Percentiles rank a stretch among this genome's conserved stretches.
These are phyloP conservation scores for Puma concolor DNA, from an alignment of 2,113 vertebrate genomes.

Conservation along the genomic window DNA sequence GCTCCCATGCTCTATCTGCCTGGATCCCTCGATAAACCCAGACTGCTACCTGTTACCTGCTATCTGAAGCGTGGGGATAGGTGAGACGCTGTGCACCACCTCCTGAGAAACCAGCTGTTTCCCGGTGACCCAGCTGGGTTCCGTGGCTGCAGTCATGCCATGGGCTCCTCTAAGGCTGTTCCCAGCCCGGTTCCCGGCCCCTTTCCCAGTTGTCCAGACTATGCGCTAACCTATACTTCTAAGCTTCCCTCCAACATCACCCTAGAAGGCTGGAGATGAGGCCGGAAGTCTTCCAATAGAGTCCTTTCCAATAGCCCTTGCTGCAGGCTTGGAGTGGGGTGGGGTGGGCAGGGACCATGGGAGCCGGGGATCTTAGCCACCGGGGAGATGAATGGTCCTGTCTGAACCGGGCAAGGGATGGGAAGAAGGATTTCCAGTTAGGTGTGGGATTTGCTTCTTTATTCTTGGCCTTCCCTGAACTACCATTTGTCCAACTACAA, in stretches of 20 bases:
- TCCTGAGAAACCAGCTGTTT: neutral
- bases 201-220: neutral
- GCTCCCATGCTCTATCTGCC: neutral
- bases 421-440: neutral
- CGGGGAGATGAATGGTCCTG: neutral
- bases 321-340: neutral
- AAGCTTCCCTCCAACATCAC: neutral
- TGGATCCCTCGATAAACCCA: neutral
- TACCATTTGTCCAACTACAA: neutral
- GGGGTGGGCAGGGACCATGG: neutral
- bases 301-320: neutral
- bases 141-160: neutral
- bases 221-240: neutral
- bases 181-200: no score
- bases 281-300: neutral
- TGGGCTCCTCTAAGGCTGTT: neutral
- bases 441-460: neutral
- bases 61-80: rapidly evolving
- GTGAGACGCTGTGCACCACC: neutral
- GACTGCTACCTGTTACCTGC: neutral
- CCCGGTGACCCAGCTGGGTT: neutral
- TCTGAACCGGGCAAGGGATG: neutral
- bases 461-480: neutral
- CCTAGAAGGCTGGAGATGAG: neutral
- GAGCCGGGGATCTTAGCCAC: neutral